Evolutionary conservation across 2,888 invertebrate species (phyloP).

Genomic region (Drosophila atripex): DNA sequence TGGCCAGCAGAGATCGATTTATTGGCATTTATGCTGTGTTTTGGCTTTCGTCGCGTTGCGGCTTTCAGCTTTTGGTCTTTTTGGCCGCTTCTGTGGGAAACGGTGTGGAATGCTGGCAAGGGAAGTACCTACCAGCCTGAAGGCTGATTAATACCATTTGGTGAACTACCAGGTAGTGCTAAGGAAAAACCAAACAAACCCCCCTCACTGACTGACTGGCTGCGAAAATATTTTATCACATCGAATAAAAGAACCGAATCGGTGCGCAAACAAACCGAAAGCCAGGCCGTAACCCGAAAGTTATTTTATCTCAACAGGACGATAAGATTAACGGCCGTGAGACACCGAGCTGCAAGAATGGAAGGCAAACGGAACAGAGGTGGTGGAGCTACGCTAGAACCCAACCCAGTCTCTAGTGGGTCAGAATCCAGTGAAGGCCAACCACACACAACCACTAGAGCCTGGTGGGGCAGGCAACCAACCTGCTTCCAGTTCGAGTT

Average conservation of each 20-base stretch:
- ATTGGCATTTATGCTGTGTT: constrained; percentile 42
- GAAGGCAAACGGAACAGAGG: no score
- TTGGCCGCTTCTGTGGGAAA: neutral
- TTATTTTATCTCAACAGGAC: constrained; percentile 61
- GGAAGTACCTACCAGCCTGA: no score
- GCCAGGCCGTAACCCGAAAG: constrained; percentile 29
- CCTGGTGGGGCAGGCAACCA: constrained; percentile 36
- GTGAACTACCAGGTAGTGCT: no score
- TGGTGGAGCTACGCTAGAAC: neutral
- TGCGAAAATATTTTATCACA: constrained; percentile 36
- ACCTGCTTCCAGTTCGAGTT: constrained; percentile 18
- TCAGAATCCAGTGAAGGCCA: constrained; percentile 38
- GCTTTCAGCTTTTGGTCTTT: neutral
- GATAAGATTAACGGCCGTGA: constrained; percentile 60
- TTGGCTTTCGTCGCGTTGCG: constrained; percentile 14
- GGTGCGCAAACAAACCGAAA: constrained; percentile 6
- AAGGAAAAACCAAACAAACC: constrained; percentile 13
- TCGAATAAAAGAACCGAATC: constrained; percentile 6
- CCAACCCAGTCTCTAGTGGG: constrained; percentile 20
- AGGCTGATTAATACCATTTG: no score
- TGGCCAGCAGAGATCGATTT: constrained; percentile 17
- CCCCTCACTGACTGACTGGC: neutral
- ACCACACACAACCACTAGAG: constrained; percentile 19
- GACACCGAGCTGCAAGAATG: no score
- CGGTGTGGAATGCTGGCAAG: neutral